phyloP scores from a whole-genome alignment of 2,113 vertebrate genomes.

The Gobio gobio region DNA sequence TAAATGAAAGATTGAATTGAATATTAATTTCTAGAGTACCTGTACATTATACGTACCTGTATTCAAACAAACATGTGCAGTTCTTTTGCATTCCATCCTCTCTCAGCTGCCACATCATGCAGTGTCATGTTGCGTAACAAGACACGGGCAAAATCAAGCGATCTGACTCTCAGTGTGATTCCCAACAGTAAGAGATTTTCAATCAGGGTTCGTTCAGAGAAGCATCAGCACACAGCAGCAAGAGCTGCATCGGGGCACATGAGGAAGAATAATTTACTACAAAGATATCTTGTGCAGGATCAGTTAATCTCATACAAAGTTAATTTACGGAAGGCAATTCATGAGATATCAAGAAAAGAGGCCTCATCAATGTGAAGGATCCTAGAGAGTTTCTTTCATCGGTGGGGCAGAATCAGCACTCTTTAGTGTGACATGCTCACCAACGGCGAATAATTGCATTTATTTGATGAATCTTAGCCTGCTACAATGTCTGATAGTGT shows the following conservation, averaged over 20 bases:
- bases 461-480: not conserved
- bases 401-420: not conserved
- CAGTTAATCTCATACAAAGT: conserved; percentile 21
- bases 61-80: not conserved
- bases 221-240: not conserved
- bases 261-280: not conserved
- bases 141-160: not conserved
- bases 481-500: not conserved
- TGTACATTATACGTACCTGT: not conserved
- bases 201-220: conserved; percentile 33
- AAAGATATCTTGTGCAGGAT: not conserved
- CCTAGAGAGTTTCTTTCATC: conserved; percentile 17
- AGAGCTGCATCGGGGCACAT: not conserved
- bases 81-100: not conserved
- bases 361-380: conserved; percentile 16
- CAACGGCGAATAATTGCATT: not conserved
- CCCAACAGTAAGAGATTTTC: conserved; percentile 19
- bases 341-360: not conserved
- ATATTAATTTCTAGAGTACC: not conserved
- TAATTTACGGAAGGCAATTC: conserved; percentile 18
- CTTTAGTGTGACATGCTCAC: not conserved
- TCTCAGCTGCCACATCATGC: conserved; percentile 11
- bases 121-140: not conserved
- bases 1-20: not conserved
- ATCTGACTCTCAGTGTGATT: not conserved